Percentiles rank a stretch among this genome's conserved stretches.
Evolutionary conservation across 2,888 invertebrate species (phyloP).

Genomic region (Odontothrips loti): DNA sequence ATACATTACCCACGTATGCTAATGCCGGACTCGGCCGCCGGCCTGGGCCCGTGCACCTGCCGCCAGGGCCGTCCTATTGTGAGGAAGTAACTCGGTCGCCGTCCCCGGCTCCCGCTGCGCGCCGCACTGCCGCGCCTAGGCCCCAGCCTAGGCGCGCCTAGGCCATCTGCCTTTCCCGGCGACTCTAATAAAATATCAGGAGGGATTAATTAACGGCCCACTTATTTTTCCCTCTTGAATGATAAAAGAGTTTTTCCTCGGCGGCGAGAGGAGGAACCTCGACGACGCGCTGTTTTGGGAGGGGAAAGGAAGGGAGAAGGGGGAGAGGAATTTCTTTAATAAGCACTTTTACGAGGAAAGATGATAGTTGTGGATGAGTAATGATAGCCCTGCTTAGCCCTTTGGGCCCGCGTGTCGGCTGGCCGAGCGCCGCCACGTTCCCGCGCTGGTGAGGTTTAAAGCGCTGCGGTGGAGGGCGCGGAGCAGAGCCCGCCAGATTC

Average conservation of each 20-base stretch:
- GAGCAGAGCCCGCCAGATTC: too few relatives aligned
- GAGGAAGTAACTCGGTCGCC: too few relatives aligned
- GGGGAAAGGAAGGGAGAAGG: too few relatives aligned
- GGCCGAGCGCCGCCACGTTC: too few relatives aligned
- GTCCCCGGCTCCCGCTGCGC: not conserved
- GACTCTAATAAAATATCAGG: slow-evolving; percentile 19
- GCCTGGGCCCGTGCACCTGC: not conserved
- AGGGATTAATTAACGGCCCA: slow-evolving; percentile 4
- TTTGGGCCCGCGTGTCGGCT: too few relatives aligned
- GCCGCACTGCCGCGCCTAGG: not conserved
- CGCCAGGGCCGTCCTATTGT: not conserved
- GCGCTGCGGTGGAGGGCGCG: too few relatives aligned
- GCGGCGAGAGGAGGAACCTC: not conserved
- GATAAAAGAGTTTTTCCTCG: not conserved
- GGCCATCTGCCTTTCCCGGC: not conserved
- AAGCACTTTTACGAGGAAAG: slow-evolving; percentile 20
- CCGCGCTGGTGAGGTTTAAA: too few relatives aligned
- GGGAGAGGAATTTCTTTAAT: slow-evolving; percentile 6
- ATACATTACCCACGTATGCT: not conserved
- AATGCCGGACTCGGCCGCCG: not conserved
- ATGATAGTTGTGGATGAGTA: slow-evolving; percentile 7
- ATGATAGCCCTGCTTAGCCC: not conserved
- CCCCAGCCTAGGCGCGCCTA: not conserved
- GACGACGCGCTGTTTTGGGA: too few relatives aligned
- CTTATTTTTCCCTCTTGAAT: slow-evolving; percentile 6